Evolutionary conservation across 2,113 vertebrate genomes (phyloP).

Genomic region (Actenoides hombroni): DNA sequence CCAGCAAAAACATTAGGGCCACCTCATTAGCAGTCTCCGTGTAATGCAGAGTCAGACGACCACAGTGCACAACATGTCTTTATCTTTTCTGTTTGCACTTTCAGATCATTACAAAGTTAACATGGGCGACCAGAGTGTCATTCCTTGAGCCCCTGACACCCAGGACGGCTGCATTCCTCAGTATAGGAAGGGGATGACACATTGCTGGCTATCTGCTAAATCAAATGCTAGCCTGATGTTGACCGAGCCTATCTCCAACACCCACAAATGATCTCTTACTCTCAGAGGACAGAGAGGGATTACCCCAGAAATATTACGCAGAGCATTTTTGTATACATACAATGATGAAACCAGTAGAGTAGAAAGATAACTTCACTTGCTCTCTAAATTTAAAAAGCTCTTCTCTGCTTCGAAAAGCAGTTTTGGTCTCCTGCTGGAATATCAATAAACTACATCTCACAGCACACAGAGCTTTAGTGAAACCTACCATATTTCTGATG

Average conservation of each 20-base stretch:
- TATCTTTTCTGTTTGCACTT: not conserved
- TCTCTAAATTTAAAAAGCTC: not conserved
- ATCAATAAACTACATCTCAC: not conserved
- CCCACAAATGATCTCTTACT: not conserved
- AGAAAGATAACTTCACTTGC: not conserved
- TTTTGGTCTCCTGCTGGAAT: not conserved
- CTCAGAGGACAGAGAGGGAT: not conserved
- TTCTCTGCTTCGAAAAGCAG: not conserved
- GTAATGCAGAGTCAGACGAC: not conserved
- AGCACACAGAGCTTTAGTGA: not conserved
- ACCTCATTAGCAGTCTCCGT: not conserved
- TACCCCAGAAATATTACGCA: not conserved
- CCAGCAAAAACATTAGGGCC: not conserved
- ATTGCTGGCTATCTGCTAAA: not conserved
- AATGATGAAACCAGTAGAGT: not conserved
- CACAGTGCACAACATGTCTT: not conserved
- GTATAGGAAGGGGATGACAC: not conserved
- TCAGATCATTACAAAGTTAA: not conserved
- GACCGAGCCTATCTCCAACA: not conserved
- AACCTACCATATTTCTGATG: not conserved
- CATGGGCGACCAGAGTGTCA: not conserved
- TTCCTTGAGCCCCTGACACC: not conserved
- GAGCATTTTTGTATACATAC: not conserved
- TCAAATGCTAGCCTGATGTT: not conserved
- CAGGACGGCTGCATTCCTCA: not conserved